Evolutionary conservation across 1,140 invertebrate genomes (phyloP).

Genomic region (Cydia pomonella): DNA sequence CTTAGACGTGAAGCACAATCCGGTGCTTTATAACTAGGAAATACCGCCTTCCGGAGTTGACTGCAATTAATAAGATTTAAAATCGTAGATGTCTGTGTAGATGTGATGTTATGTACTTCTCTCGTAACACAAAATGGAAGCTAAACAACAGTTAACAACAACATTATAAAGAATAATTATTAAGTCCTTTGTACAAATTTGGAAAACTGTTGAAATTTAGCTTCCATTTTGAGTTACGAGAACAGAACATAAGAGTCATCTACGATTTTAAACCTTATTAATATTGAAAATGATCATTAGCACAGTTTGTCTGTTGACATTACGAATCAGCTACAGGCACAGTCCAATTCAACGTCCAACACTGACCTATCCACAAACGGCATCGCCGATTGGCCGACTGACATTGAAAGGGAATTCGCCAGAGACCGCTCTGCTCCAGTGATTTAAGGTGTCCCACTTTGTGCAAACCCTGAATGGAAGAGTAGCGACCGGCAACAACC

Average conservation of each 20-base stretch:
- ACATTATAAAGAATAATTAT: too few relatives aligned
- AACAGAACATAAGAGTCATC: too few relatives aligned
- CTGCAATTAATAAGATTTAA: too few relatives aligned
- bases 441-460: conserved; percentile 66
- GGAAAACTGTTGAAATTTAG: too few relatives aligned
- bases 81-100: too few relatives aligned
- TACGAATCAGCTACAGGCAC: neutral
- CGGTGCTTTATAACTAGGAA: neutral
- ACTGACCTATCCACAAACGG: conserved; percentile 34
- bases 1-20: conserved; percentile 8
- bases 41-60: neutral
- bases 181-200: too few relatives aligned
- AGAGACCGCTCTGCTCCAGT: conserved; percentile 46
- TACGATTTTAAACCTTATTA: too few relatives aligned
- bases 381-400: conserved; percentile 41
- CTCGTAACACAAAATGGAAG: neutral
- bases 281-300: neutral
- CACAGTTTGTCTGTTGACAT: neutral
- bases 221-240: too few relatives aligned
- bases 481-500: conserved; percentile 55
- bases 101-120: too few relatives aligned
- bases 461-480: conserved; percentile 63
- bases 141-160: neutral
- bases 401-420: conserved; percentile 45
- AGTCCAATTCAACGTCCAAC: conserved; percentile 5